A percentile compares a stretch with the other conserved stretches of the same genome.
Evolutionary conservation across 2,888 invertebrate species (phyloP).

Genomic region (Pasiphila rectangulata): DNA sequence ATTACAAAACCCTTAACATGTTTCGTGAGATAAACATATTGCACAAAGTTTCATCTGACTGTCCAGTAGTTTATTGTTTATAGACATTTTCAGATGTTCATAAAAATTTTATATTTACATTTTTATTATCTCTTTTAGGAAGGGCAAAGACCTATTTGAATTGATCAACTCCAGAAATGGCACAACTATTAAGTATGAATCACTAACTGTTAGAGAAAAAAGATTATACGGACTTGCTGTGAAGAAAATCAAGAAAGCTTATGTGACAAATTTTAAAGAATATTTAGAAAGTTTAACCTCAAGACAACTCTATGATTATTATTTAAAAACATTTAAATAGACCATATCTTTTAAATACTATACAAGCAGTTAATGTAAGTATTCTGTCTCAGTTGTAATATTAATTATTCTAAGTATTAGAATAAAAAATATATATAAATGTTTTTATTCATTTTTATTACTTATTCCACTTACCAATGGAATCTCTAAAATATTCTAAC

Average conservation of each 20-base stretch:
- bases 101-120: no score
- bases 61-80: no score
- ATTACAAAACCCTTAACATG: no score
- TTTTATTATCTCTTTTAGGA: constrained; percentile 43
- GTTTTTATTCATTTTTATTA: not conserved
- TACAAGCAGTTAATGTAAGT: no score
- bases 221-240: constrained; percentile 50
- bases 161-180: constrained; percentile 36
- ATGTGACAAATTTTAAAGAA: constrained; percentile 54
- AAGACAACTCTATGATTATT: constrained; percentile 53
- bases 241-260: constrained; percentile 53
- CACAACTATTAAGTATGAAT: constrained; percentile 2
- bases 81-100: no score
- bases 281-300: constrained; percentile 59
- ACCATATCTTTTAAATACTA: not conserved
- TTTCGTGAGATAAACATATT: no score
- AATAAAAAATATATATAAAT: no score
- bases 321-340: constrained; percentile 42
- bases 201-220: constrained; percentile 44
- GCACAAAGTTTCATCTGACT: no score
- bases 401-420: not conserved
- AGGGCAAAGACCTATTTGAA: constrained; percentile 54
- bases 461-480: not conserved
- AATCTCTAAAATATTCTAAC: not conserved
- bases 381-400: no score